These are phyloP conservation scores for Globodera ellingtonae DNA, from an alignment of 1,140 invertebrate species.

Conservation along the genomic window DNA sequence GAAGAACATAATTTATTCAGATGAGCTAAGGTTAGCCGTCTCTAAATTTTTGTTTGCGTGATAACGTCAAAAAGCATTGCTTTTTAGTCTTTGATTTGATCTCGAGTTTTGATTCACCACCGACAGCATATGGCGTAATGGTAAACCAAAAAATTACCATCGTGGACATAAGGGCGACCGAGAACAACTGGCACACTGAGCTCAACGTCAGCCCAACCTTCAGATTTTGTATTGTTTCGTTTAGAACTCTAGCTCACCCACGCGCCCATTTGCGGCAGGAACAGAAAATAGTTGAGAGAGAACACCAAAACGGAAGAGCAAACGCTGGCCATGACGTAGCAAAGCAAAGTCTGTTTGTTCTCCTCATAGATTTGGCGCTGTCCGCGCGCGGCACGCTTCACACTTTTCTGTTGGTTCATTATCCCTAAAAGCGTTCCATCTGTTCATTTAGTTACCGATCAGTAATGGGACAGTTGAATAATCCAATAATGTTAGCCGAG, in stretches of 20 bases:
- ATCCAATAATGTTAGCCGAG: background rate
- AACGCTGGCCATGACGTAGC: conserved; percentile 46
- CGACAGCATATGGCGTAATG: too few relatives aligned
- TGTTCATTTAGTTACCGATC: too few relatives aligned
- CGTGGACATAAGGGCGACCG: conserved; percentile 16
- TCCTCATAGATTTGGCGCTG: conserved; percentile 62
- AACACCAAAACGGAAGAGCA: conserved; percentile 33
- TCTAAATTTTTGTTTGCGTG: too few relatives aligned
- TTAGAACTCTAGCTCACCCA: conserved; percentile 26
- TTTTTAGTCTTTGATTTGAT: too few relatives aligned
- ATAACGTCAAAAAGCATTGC: too few relatives aligned
- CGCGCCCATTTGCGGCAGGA: conserved; percentile 27
- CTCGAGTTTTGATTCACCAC: too few relatives aligned
- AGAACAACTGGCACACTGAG: background rate
- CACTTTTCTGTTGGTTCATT: conserved; percentile 32
- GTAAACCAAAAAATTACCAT: conserved; percentile 4
- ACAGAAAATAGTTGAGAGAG: conserved; percentile 36
- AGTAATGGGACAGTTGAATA: conserved; percentile 26
- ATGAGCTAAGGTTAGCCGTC: too few relatives aligned
- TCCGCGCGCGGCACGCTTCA: conserved; percentile 58
- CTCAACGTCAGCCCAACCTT: conserved; percentile 37
- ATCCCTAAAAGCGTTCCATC: background rate
- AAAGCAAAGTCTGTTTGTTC: conserved; percentile 53
- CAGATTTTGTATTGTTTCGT: background rate
- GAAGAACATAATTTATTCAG: background rate